Conservation (phyloP, 2,888 invertebrate species). For the Mamestra brassicae region DNA sequence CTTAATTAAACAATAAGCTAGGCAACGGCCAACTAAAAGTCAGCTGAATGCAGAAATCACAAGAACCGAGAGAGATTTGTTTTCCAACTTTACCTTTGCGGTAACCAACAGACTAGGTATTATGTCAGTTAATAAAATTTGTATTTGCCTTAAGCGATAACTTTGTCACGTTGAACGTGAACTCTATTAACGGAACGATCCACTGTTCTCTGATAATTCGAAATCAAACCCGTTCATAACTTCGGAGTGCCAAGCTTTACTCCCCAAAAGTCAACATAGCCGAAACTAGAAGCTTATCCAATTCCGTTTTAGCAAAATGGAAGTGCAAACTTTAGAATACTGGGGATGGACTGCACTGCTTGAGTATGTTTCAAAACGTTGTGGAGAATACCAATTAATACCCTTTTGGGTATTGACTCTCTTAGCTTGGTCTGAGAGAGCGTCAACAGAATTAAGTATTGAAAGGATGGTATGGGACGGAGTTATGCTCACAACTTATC, state of each 20-base stretch:
- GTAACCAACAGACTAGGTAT: not conserved
- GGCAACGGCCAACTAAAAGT: not conserved
- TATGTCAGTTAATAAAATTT: not conserved
- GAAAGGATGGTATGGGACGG: too few relatives aligned
- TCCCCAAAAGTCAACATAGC: not conserved
- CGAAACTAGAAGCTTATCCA: constrained; percentile 2
- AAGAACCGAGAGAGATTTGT: not conserved
- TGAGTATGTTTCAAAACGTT: not conserved
- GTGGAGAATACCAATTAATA: constrained; percentile 1
- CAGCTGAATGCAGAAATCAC: not conserved
- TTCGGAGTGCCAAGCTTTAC: not conserved
- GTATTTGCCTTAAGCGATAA: not conserved
- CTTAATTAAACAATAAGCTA: not conserved
- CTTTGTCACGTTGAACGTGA: not conserved
- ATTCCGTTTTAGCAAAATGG: not conserved
- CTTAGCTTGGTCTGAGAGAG: constrained; percentile 1
- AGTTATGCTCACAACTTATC: not conserved
- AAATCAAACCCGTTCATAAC: not conserved
- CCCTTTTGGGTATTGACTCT: not conserved
- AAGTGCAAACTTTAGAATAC: constrained; percentile 6
- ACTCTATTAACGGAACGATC: not conserved
- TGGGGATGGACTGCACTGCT: not conserved
- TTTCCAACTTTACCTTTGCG: not conserved
- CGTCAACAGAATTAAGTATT: not conserved
- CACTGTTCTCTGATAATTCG: constrained; percentile 8